A percentile compares a stretch with the other conserved stretches of the same genome.
phyloP scores from a whole-genome alignment of 2,888 invertebrate species.

The Deilephila porcellus region DNA sequence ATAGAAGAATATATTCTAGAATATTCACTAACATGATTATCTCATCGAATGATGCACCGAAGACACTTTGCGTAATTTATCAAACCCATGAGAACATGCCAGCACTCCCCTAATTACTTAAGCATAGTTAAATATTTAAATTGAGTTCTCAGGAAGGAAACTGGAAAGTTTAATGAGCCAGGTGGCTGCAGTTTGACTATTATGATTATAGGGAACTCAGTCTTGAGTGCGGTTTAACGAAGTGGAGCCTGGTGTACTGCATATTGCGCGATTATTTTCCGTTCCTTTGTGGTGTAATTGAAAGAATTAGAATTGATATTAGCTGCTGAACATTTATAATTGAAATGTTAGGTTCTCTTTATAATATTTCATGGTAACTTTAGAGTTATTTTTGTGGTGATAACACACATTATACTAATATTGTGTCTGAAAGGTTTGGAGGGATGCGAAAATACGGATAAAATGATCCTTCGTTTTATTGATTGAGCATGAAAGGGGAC shows the following conservation, averaged over 20 bases:
- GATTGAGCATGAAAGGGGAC: too few relatives aligned
- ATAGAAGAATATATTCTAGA: too few relatives aligned
- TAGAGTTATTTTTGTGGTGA: too few relatives aligned
- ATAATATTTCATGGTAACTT: too few relatives aligned
- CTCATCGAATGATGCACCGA: neutral
- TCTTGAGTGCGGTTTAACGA: neutral
- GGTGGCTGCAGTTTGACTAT: constrained; percentile 34
- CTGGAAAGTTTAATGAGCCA: constrained; percentile 49
- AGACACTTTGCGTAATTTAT: neutral
- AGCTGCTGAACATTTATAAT: neutral
- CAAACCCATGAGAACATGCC: neutral
- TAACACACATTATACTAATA: too few relatives aligned
- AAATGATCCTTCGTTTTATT: too few relatives aligned
- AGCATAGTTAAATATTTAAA: constrained; percentile 65
- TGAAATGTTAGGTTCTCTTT: too few relatives aligned
- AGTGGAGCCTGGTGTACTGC: neutral
- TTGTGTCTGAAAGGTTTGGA: too few relatives aligned
- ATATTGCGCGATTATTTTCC: constrained; percentile 1
- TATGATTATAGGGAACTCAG: constrained; percentile 14
- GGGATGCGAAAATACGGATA: too few relatives aligned
- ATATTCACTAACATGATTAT: neutral
- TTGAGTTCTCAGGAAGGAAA: constrained; percentile 46
- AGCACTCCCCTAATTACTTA: constrained; percentile 55
- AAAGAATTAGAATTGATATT: neutral
- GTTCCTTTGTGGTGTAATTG: neutral